Evolutionary conservation across 2,888 invertebrate genomes (phyloP).

Genomic region (Platycnemis pennipes): DNA sequence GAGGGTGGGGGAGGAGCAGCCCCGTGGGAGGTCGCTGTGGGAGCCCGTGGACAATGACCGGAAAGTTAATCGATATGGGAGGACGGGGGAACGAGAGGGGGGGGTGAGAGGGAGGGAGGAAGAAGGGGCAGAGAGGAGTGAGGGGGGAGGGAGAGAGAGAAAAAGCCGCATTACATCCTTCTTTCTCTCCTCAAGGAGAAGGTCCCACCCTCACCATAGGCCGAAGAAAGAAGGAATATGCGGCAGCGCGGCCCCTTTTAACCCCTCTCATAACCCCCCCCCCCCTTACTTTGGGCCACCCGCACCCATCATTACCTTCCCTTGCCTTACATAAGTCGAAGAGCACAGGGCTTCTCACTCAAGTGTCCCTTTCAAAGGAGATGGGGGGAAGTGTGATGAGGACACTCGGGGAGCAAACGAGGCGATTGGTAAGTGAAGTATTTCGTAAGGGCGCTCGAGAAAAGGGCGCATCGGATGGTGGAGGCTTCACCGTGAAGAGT

Average conservation of each 20-base stretch:
- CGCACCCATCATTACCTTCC: background rate
- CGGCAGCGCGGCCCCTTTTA: too few relatives aligned
- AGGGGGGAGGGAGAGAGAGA: background rate
- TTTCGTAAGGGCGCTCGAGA: background rate
- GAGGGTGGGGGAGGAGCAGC: background rate
- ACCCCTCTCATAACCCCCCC: too few relatives aligned
- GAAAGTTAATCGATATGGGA: conserved; percentile 32
- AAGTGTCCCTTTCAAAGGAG: background rate
- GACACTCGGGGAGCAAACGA: background rate
- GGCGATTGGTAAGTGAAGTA: background rate
- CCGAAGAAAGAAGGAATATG: background rate
- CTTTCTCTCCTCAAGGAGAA: background rate
- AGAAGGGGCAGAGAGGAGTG: background rate
- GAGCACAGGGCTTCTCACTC: background rate
- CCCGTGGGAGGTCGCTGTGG: background rate
- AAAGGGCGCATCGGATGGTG: background rate
- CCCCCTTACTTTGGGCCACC: background rate
- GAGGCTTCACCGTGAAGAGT: background rate
- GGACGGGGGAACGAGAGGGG: background rate
- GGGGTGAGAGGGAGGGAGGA: background rate
- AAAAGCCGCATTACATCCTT: conserved; percentile 32
- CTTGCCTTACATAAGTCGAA: background rate
- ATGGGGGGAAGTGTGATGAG: background rate
- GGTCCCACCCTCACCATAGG: background rate
- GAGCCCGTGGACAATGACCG: conserved; percentile 34